Base-by-base conservation (phyloP, 2,113 vertebrate genomes). In the Oryzias woworae region DNA sequence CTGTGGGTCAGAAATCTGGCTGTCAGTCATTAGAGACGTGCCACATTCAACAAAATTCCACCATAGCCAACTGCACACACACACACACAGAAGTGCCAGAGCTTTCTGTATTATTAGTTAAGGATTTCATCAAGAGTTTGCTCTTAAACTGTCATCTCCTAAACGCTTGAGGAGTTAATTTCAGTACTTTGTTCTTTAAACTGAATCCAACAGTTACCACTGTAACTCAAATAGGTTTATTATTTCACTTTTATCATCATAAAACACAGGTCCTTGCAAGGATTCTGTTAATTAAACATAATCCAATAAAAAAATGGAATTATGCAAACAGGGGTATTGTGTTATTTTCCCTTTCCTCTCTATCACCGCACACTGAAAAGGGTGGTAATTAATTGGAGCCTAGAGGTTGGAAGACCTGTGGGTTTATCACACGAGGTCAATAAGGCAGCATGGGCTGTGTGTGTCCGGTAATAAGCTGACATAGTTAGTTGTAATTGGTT, bases 391-490 rank as follows among this genome's bases (percentile, higher is more conserved):
- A 87, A 86, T 55, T 73, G 52, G 51, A 63, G 84, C 79, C 86
- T 69, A 51, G 69, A 82, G 85, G 88, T 84, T 58, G 69, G 59
- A 72, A 73, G 73, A 73, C 48, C 59, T 15, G 36, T 36, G 12
- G 36, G 70, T 75, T 81, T 69, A 77, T 81, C 62, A n/a, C 51
- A 58, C 7, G 61, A 67, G 80, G 82, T 88, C 87, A 87, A 89
- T 87, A 81, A 15, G 23, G 57, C 53, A 54, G 75, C 58, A 41
- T 66, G 69, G 60, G 69, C 65, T 64, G 75, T 54, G 75, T 61
- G 82, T 77, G 69, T 77, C 64, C 77, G 72, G 87, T 89, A 88
- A 91, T 88, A 87, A 87, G 70, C 85, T 81, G 85, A 88, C 86
- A 85, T 81, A 80, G 80, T 89, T 84, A 53, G 68, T 44, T 44